phyloP scores from a whole-genome alignment of 2,797 vertebrate genomes.

The Psittacula derbiana region DNA sequence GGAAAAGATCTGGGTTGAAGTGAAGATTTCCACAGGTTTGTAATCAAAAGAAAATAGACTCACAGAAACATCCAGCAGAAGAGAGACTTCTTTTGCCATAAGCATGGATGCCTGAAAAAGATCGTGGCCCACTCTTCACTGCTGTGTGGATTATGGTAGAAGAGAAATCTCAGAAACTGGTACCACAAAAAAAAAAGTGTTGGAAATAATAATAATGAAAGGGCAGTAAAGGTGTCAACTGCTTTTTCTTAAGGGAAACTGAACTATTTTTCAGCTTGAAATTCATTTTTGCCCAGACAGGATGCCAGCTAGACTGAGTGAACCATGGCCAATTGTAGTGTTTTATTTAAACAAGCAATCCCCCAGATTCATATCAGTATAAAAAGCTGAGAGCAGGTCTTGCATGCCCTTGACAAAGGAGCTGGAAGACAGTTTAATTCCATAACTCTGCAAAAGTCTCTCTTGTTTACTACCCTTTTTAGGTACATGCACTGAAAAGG shows the following conservation, averaged over 20 bases:
- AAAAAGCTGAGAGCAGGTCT: background rate
- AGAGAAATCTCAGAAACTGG: background rate
- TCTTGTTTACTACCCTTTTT: background rate
- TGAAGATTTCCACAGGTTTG: background rate
- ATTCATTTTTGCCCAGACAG: background rate
- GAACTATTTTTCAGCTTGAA: background rate
- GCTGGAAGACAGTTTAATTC: background rate
- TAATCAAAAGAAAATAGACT: background rate
- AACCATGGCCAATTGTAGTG: background rate
- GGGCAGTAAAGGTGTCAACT: background rate
- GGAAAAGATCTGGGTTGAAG: background rate
- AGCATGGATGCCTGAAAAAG: background rate
- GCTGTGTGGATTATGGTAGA: background rate
- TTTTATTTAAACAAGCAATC: background rate
- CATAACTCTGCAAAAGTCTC: background rate
- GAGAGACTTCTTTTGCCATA: background rate
- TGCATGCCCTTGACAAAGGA: background rate
- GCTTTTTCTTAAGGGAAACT: background rate
- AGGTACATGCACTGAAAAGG: background rate
- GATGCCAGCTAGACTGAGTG: background rate
- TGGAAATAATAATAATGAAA: background rate
- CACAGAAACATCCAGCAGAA: background rate
- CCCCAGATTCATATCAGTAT: background rate
- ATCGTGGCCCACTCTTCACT: background rate
- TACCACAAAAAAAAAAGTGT: background rate